Evolutionary conservation across 2,888 invertebrate species (phyloP).

Genomic region (Xestia c-nigrum): DNA sequence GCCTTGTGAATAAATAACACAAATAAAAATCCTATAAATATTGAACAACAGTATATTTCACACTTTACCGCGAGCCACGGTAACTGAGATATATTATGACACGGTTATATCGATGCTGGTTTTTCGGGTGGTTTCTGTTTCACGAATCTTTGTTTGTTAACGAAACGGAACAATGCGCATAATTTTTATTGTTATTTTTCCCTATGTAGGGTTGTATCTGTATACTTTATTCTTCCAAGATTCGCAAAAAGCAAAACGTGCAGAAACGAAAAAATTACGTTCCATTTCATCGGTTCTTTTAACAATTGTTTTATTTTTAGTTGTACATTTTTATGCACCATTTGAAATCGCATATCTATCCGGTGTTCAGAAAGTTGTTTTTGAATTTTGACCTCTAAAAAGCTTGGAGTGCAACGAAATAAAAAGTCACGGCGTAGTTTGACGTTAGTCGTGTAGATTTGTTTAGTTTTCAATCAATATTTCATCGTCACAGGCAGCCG

Average conservation of each 20-base stretch:
- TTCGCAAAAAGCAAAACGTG: conserved; percentile 74
- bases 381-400: conserved; percentile 34
- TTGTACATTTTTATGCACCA: conserved; percentile 16
- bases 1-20: conserved; percentile 88
- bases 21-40: conserved; percentile 90
- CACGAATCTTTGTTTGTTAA: conserved; percentile 87
- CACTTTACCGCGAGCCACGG: conserved; percentile 83
- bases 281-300: conserved; percentile 61
- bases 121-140: conserved; percentile 82
- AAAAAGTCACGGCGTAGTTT: conserved; percentile 48
- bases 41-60: conserved; percentile 89
- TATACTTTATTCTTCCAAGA: conserved; percentile 58
- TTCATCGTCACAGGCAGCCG: conserved; percentile 83
- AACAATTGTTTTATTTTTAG: conserved; percentile 53
- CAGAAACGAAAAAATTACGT: conserved; percentile 67
- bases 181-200: conserved; percentile 74
- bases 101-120: conserved; percentile 79
- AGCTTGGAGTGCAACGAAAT: conserved; percentile 33
- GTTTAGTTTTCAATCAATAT: conserved; percentile 83
- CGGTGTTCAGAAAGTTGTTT: conserved; percentile 2
- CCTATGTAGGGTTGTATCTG: conserved; percentile 38
- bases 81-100: conserved; percentile 89
- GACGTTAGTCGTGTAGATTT: conserved; percentile 74
- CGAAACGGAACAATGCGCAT: conserved; percentile 81
- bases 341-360: conserved; percentile 10